These are phyloP conservation scores for Apodemia zela DNA, from an alignment of 2,888 invertebrate species.

Conservation along the genomic window DNA sequence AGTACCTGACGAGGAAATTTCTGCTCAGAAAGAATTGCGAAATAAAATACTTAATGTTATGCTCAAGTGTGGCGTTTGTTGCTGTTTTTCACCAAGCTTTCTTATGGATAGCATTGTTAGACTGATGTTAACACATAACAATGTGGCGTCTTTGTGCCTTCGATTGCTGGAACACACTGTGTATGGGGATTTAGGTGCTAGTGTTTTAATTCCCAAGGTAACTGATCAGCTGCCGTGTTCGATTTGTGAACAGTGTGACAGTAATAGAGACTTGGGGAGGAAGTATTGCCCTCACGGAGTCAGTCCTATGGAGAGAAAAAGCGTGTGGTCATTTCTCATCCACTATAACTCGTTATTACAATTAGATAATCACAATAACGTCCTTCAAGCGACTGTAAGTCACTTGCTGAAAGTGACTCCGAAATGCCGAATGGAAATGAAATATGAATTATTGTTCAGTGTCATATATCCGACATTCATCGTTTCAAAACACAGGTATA, in stretches of 20 bases:
- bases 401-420: slow-evolving; percentile 81
- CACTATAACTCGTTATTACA: slow-evolving; percentile 80
- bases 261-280: slow-evolving; percentile 43
- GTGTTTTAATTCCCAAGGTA: slow-evolving; percentile 48
- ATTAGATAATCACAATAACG: slow-evolving; percentile 69
- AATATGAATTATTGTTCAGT: slow-evolving; percentile 78
- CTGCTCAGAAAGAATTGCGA: slow-evolving; percentile 57
- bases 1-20: slow-evolving; percentile 62
- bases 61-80: slow-evolving; percentile 81
- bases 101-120: slow-evolving; percentile 73
- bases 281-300: slow-evolving; percentile 54
- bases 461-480: slow-evolving; percentile 83
- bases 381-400: slow-evolving; percentile 78
- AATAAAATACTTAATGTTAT: slow-evolving; percentile 76
- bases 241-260: slow-evolving; percentile 60
- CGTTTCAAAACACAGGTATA: slow-evolving; percentile 73
- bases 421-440: slow-evolving; percentile 74
- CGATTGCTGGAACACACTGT: slow-evolving; percentile 80
- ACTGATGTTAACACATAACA: slow-evolving; percentile 62
- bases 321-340: slow-evolving; percentile 79
- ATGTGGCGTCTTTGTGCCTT: slow-evolving; percentile 63
- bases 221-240: slow-evolving; percentile 68
- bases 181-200: slow-evolving; percentile 81
- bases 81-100: slow-evolving; percentile 80
- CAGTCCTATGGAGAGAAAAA: slow-evolving; percentile 53